Evolutionary conservation across 2,113 vertebrate genomes (phyloP).

Genomic region (Labrus mixtus): DNA sequence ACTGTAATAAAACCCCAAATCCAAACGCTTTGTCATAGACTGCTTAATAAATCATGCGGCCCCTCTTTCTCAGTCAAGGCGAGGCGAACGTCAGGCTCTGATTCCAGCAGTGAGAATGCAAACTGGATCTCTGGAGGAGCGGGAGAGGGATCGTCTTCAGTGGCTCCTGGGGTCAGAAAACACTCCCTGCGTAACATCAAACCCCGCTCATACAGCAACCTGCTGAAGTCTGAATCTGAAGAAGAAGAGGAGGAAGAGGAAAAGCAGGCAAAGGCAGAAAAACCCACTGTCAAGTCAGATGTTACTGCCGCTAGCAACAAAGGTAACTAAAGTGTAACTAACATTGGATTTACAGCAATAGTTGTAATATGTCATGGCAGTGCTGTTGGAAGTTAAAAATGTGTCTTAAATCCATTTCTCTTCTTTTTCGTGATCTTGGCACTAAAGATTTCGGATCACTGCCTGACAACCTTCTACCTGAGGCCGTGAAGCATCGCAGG

Average conservation of each 20-base stretch:
- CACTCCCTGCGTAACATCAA: slow-evolving; percentile 87
- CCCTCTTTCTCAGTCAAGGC: slow-evolving; percentile 69
- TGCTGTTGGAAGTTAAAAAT: neutral
- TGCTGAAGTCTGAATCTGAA: slow-evolving; percentile 89
- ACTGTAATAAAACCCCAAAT: neutral
- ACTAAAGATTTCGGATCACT: slow-evolving; percentile 26
- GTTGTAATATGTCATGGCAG: no score
- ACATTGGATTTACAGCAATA: no score
- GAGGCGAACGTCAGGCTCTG: slow-evolving; percentile 38
- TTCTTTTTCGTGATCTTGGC: slow-evolving; percentile 25
- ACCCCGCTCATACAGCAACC: slow-evolving; percentile 89
- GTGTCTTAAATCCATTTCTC: slow-evolving; percentile 26
- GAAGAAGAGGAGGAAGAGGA: slow-evolving; percentile 64
- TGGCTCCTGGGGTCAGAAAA: slow-evolving; percentile 76
- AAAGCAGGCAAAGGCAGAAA: neutral
- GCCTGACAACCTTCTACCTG: slow-evolving; percentile 39
- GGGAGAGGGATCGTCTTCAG: slow-evolving; percentile 55
- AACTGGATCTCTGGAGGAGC: slow-evolving; percentile 52
- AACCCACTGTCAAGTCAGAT: slow-evolving; percentile 44
- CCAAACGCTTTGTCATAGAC: neutral
- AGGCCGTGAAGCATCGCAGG: slow-evolving; percentile 66
- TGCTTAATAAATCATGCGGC: slow-evolving; percentile 20
- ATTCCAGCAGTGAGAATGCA: slow-evolving; percentile 73
- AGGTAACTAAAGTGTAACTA: slow-evolving; percentile 50
- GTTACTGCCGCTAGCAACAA: slow-evolving; percentile 36